phyloP scores from a whole-genome alignment of 2,113 vertebrate species.

The Pterocles gutturalis region DNA sequence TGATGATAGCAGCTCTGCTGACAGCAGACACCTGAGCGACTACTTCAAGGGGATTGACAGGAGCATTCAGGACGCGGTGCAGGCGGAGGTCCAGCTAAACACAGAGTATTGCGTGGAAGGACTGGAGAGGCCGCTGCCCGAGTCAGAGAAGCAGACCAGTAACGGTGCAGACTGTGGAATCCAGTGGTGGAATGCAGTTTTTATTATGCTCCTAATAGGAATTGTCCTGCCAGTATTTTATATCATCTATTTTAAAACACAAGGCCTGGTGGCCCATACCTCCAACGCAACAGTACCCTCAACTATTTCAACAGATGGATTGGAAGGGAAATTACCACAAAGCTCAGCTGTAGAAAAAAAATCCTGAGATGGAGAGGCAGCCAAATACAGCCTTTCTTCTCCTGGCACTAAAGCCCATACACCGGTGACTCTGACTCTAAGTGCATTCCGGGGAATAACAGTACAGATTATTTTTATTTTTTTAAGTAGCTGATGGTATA shows the following conservation, averaged over 20 bases:
- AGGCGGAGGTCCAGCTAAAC: slow-evolving; percentile 62
- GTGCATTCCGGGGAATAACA: not conserved
- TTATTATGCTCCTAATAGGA: slow-evolving; percentile 92
- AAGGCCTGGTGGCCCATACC: slow-evolving; percentile 50
- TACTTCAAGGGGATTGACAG: slow-evolving; percentile 89
- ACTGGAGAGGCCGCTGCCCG: not conserved
- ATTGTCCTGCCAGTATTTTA: slow-evolving; percentile 93
- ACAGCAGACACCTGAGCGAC: slow-evolving; percentile 61
- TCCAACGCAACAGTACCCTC: slow-evolving; percentile 36
- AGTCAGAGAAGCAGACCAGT: not conserved
- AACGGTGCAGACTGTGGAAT: slow-evolving; percentile 89
- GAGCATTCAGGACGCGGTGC: slow-evolving; percentile 83
- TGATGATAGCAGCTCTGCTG: not conserved
- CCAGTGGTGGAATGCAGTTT: slow-evolving; percentile 94
- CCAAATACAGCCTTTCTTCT: not conserved
- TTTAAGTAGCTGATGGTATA: not conserved
- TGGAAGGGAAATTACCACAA: not conserved
- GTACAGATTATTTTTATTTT: not conserved
- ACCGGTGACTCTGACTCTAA: not conserved
- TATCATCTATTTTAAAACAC: slow-evolving; percentile 91
- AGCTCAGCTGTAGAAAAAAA: not conserved
- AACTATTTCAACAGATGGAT: slow-evolving; percentile 5
- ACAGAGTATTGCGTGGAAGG: not conserved
- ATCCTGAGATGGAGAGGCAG: not conserved
- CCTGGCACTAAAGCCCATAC: accelerated